Base-by-base conservation (phyloP, 35 echinoderm and acorn worm genomes). In the Apostichopus parvimensis region DNA sequence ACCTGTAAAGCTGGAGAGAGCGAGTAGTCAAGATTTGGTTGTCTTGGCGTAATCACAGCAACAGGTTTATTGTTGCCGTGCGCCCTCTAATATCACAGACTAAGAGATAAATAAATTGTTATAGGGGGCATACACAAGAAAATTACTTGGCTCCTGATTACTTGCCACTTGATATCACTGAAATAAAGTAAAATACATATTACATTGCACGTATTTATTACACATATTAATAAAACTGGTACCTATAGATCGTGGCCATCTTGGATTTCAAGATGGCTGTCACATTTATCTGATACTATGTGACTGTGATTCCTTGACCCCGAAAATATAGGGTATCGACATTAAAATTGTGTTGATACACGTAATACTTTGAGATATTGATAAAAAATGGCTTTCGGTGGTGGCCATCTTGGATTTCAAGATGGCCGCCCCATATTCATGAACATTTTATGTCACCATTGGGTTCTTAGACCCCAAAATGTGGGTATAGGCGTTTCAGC, bases 231-330 rank as follows among this genome's bases (percentile, higher is more conserved):
- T 6, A 79, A 79, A 23, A 79, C 5, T 17, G 26, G n/a, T 10
- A 10, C 23, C 8, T 57, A 25, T 25, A 13, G 9, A 24, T 90
- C 17, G 68, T 73, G 87, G 85, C 85, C 85, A 87, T 87, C 54
- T 87, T 87, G 66, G 52, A 90, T 90, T 90, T 26, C 87, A 90
- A 90, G 87, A 90, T 76, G 68, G 66, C 87, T 17, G 87, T 65
- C 70, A 90, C 23, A 34, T 54, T 64, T 84, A 56, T 79, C 22
- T 81, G 90, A 73, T 20, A 73, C 13, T 73, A 73, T 73, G 78
- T 28, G 4, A 14, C 78, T 79, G 73, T 79, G 34, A 79, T 79
- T 79, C 78, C n/a, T 11, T 26, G 20, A 79, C n/a, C 78, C 78
- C 26, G 11, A 79, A 45, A 10, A 17, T 79, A 79, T 24, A 79